Percentiles rank a stretch among this genome's conserved stretches.
These are phyloP conservation scores for Lepus townsendii DNA, from an alignment of 2,797 vertebrate genomes.

Conservation along the genomic window DNA sequence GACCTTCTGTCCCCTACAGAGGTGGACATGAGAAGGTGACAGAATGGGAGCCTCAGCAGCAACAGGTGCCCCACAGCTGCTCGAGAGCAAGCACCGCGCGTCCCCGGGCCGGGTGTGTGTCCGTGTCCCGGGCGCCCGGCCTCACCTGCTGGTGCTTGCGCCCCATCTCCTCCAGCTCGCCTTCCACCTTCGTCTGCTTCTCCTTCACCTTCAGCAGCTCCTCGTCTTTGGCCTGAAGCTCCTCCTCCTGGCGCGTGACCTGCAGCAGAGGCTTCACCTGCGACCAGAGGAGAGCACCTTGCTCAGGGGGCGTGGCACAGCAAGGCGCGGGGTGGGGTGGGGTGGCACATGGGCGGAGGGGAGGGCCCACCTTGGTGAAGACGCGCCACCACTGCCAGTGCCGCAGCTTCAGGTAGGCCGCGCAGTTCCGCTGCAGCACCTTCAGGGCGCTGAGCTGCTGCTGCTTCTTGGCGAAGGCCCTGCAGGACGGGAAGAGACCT, in stretches of 20 bases:
- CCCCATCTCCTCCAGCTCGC: conserved; percentile 97
- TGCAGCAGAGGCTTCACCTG: conserved; percentile 98
- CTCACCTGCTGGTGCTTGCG: conserved; percentile 97
- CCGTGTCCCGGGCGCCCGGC: fast-evolving
- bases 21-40: neutral
- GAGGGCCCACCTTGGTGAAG: conserved; percentile 95
- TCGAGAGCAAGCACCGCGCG: fast-evolving
- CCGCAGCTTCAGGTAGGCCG: conserved; percentile 96
- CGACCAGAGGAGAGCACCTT: too few species aligned
- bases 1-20: neutral
- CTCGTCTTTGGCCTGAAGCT: conserved; percentile 98
- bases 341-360: neutral
- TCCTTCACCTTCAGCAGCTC: conserved; percentile 98
- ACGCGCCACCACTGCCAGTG: conserved; percentile 99
- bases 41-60: neutral
- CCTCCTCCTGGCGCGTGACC: conserved; percentile 98
- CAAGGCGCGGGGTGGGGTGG: neutral
- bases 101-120: neutral
- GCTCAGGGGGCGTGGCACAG: too few species aligned
- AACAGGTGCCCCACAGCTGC: neutral
- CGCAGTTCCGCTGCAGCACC: conserved; percentile 98
- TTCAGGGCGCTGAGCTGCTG: conserved; percentile 98
- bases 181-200: conserved; percentile 96
- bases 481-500: conserved; percentile 77
- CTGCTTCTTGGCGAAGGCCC: conserved; percentile 98